Conservation (phyloP, 2,888 invertebrate genomes). For the Drosophila mimetica region DNA sequence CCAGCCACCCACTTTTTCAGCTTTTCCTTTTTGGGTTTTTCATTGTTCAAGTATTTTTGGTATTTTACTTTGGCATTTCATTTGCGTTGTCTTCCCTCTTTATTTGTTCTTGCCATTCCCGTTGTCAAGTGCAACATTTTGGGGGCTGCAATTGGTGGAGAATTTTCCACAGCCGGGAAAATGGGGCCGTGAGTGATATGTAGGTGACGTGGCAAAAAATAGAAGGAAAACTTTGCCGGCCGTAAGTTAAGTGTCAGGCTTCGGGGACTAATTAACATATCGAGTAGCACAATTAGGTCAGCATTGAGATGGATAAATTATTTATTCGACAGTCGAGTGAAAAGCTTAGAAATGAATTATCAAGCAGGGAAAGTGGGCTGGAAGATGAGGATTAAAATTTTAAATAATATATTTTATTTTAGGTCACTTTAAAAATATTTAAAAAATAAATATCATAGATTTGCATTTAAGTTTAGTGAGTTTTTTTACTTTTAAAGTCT, state of each 20-base stretch:
- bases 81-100: conserved; percentile 35
- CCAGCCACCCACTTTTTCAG: conserved; percentile 12
- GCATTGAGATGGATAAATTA: neutral
- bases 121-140: conserved; percentile 76
- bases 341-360: conserved; percentile 7
- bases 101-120: conserved; percentile 57
- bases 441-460: too few relatives aligned
- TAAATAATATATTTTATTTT: too few relatives aligned
- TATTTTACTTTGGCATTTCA: conserved; percentile 35
- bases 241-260: conserved; percentile 34
- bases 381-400: neutral
- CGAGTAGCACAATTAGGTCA: conserved; percentile 37
- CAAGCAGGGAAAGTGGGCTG: neutral
- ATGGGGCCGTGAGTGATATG: conserved; percentile 18
- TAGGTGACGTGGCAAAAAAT: conserved; percentile 18
- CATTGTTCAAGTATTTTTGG: conserved; percentile 46
- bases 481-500: too few relatives aligned
- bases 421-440: too few relatives aligned
- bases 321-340: conserved; percentile 1
- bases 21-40: conserved; percentile 25
- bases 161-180: neutral
- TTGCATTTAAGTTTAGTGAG: too few relatives aligned
- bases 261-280: conserved; percentile 32
- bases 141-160: conserved; percentile 27
- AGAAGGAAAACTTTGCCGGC: conserved; percentile 25